Base-by-base conservation (phyloP, 2,888 invertebrate species). In the Gymnocheta viridis region DNA sequence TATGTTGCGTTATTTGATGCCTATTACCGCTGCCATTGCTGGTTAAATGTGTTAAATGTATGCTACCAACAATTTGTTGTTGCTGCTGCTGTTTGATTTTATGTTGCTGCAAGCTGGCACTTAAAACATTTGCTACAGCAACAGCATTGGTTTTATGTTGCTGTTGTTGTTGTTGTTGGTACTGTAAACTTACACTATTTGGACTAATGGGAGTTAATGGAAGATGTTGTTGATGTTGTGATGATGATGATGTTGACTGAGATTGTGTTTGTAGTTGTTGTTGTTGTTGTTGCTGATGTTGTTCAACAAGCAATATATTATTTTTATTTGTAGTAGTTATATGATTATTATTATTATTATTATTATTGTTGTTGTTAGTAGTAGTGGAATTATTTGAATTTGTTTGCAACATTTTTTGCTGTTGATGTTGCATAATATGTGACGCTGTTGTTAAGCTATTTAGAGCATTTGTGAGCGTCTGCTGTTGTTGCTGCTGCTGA, bases 141-240 rank as follows among this genome's bases (percentile, higher is more conserved):
- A 85, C 84, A 69, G 85, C 47, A 56, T 72, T 67, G 2, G 70
- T 44, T 51, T 82, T 85, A n/a, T n/a, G n/a, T n/a, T n/a, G n/a
- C n/a, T n/a, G n/a, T 74, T 89, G 89, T 84, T 88, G 88, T 73
- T 90, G 86, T 19, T 89, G 87, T 77, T 89, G 62, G 27, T 62
- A 44, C 62, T 62, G 87, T 89, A 86, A 88, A 88, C 82, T 89
- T 90, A 85, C 90, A 89, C 90, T 88, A 86, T 91, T 91, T 86
- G 92, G 91, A 88, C 91, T 91, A 74, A 91, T 91, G 76, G 91
- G 89, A 82, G 90, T 90, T 85, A 90, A 87, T 86, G 92, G 92
- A 88, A 92, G 88, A 82, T 90, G 89, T 87, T 89, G 90, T 86
- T 88, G 89, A 67, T 86, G 87, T 82, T 24, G 64, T 77, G 81